These are phyloP conservation scores for Trogon surrucura DNA, from an alignment of 2,113 vertebrate species.

Conservation along the genomic window DNA sequence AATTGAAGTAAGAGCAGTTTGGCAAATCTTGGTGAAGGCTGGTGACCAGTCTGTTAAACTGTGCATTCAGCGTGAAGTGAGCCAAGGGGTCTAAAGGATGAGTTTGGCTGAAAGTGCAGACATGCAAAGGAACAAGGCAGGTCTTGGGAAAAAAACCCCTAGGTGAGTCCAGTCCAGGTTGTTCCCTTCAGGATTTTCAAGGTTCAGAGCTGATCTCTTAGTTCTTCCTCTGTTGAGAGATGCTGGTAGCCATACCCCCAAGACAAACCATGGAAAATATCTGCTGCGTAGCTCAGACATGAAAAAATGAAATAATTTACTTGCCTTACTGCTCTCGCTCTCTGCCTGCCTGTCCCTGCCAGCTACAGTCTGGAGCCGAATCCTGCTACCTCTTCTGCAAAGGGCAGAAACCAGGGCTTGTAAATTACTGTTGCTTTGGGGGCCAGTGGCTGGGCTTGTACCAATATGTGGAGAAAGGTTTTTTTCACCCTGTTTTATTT, in stretches of 20 bases:
- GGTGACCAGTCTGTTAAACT: not conserved
- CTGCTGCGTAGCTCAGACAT: not conserved
- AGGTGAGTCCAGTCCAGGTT: not conserved
- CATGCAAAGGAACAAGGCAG: not conserved
- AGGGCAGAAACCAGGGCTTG: not conserved
- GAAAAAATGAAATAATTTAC: not conserved
- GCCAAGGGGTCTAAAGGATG: not conserved
- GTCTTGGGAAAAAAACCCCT: not conserved
- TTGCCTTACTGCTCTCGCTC: not conserved
- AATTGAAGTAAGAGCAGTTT: not conserved
- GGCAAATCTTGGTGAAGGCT: not conserved
- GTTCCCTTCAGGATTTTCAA: not conserved
- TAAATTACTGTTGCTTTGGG: not conserved
- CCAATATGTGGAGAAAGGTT: not conserved
- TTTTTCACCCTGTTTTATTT: not conserved
- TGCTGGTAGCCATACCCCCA: not conserved
- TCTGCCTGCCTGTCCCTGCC: not conserved
- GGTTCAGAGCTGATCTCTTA: not conserved
- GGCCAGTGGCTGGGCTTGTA: not conserved
- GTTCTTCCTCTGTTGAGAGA: not conserved
- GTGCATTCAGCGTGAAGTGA: not conserved
- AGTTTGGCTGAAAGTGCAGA: not conserved
- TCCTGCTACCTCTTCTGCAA: not conserved
- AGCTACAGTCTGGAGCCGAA: not conserved
- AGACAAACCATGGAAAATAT: not conserved